These are phyloP conservation scores for Xiphophorus couchianus DNA, from an alignment of 2,113 vertebrate species.

Conservation along the genomic window DNA sequence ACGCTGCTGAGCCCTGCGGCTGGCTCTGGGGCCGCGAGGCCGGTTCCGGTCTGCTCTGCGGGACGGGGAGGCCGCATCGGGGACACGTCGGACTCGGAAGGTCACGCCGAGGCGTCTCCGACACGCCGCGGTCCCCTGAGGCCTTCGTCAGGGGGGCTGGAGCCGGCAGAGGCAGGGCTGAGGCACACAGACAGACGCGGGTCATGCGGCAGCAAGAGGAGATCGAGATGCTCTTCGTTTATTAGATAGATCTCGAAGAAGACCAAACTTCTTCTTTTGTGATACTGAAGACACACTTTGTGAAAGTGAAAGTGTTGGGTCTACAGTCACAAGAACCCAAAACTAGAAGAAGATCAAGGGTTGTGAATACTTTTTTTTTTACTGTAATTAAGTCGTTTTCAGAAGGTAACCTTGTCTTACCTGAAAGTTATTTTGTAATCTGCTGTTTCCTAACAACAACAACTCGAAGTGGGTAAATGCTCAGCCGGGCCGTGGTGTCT, in stretches of 20 bases:
- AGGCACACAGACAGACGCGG: not conserved
- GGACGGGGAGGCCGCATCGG: slow-evolving; percentile 36
- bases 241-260: not conserved
- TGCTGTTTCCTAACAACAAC: no score
- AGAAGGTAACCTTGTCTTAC: no score
- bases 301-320: no score
- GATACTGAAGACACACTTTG: no score
- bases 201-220: not conserved
- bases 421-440: no score
- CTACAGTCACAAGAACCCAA: no score
- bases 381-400: no score
- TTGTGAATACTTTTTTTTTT: no score
- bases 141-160: not conserved
- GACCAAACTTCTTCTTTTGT: no score
- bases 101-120: slow-evolving; percentile 1
- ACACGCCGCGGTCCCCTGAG: not conserved
- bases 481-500: no score
- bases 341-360: no score
- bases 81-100: slow-evolving; percentile 30
- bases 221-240: not conserved
- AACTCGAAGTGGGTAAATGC: no score
- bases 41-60: not conserved
- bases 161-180: slow-evolving; percentile 59
- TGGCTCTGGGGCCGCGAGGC: not conserved
- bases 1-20: slow-evolving; percentile 16